Base-by-base conservation (phyloP, 2,797 vertebrate genomes). In the Iguana delicatissima region DNA sequence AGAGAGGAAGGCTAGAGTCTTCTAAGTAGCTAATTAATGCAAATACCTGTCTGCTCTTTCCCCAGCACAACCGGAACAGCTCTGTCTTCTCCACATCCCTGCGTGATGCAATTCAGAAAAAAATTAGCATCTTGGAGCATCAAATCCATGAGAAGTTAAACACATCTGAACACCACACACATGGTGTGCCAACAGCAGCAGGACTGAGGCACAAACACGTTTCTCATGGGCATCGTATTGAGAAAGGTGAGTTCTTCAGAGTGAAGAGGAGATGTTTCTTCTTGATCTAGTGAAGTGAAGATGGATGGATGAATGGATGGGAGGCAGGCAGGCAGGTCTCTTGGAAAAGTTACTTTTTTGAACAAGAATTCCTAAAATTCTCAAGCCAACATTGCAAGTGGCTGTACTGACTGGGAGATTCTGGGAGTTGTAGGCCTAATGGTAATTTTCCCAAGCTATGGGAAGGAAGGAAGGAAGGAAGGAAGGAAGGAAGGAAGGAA, bases 81-180 rank as follows among this genome's bases (percentile, higher is more conserved):
- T 98, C 98, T 55, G 96, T 96, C 22, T 98, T 98, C 95, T 98
- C 98, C 59, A 97, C 96, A 92, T 98, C 98, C 62, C 95, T 98
- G 93, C 97, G 96, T 86, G 98, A 98, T 87, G 97, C 98, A 55
- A 97, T 98, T 72, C 98, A 98, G 96, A 97, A 98, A 94, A 98
- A 98, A 96, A 98, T 98, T 89, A 95, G 80, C 14, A 90, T 97
- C 76, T 95, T 98, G 88, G 98, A 98, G 93, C 95, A 97, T 89
- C 98, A 98, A 95, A 97, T 98, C 88, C 97, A 97, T 13, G 93
- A 80, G 74, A 93, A 90, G 3, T 81, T 81, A 55, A 94, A 95
- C 29, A 72, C 50, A 42, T 69, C 77, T n/a, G 87, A 93, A 1
- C 89, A 82, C 69, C 88, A 91, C 0, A 80, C 80, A 1, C 84